Evolutionary conservation across 1,140 invertebrate species (phyloP).

Genomic region (Schlechtendalia chinensis): DNA sequence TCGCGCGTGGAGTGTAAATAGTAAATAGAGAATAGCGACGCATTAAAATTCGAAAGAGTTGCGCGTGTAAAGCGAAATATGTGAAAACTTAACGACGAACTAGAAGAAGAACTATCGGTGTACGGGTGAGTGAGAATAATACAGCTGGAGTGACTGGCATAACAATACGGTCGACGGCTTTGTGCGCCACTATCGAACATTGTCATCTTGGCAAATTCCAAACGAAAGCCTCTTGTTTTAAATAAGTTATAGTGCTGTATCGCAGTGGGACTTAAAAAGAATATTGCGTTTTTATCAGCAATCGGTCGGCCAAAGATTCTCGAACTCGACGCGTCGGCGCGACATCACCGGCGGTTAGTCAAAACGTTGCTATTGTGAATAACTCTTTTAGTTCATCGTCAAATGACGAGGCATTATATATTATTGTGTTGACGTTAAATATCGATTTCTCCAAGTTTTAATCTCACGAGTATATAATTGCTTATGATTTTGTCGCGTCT

Average conservation of each 20-base stretch:
- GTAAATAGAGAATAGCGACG: neutral
- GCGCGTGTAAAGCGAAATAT: neutral
- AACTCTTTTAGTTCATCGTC: too few species aligned
- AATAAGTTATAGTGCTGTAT: slow-evolving; percentile 35
- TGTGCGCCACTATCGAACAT: slow-evolving; percentile 7
- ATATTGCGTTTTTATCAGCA: slow-evolving; percentile 30
- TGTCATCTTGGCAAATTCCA: slow-evolving; percentile 37
- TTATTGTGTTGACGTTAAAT: too few species aligned
- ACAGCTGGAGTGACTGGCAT: neutral
- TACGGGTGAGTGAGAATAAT: neutral
- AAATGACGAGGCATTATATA: too few species aligned
- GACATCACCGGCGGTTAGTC: too few species aligned
- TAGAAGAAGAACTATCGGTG: neutral
- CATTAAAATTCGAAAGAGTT: neutral
- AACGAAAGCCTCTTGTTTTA: slow-evolving; percentile 32
- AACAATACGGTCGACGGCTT: neutral
- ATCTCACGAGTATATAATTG: too few species aligned
- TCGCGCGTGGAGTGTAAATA: too few species aligned
- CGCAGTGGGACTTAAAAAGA: neutral
- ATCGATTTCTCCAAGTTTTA: too few species aligned
- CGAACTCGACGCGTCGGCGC: neutral
- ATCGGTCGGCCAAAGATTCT: neutral
- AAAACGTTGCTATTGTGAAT: too few species aligned
- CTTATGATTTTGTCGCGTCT: too few species aligned
- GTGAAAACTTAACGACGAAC: neutral